These are phyloP conservation scores for Aporophyla lueneburgensis DNA, from an alignment of 2,888 invertebrate species.

Conservation along the genomic window DNA sequence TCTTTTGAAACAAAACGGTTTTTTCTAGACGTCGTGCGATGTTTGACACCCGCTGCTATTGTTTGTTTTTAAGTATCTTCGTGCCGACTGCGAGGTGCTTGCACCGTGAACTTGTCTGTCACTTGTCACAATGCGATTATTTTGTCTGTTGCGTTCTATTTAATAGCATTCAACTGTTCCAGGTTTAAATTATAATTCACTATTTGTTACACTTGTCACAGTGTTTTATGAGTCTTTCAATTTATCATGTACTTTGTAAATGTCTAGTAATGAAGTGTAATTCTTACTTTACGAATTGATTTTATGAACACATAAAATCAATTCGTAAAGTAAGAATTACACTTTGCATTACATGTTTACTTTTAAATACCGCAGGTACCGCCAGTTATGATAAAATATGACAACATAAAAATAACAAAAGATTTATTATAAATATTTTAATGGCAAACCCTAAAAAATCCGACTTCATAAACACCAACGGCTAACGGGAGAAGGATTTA, in stretches of 20 bases:
- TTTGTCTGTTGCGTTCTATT: conserved; percentile 11
- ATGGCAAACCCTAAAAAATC: conserved; percentile 70
- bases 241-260: background rate
- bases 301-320: too few species aligned
- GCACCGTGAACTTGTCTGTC: conserved; percentile 37
- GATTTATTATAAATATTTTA: conserved; percentile 63
- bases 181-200: conserved; percentile 1
- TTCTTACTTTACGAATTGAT: too few species aligned
- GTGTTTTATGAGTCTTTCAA: background rate
- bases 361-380: background rate
- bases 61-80: conserved; percentile 62
- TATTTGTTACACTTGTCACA: background rate
- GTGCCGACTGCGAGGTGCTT: conserved; percentile 29
- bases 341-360: background rate
- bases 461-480: conserved; percentile 75
- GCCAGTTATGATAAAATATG: background rate
- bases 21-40: conserved; percentile 73
- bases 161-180: conserved; percentile 1
- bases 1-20: conserved; percentile 79
- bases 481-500: conserved; percentile 78
- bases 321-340: background rate
- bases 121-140: conserved; percentile 30
- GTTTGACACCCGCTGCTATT: conserved; percentile 73
- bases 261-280: too few species aligned
- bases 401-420: conserved; percentile 23